These are phyloP conservation scores for Nezara viridula DNA, from an alignment of 2,888 invertebrate genomes.

Conservation along the genomic window DNA sequence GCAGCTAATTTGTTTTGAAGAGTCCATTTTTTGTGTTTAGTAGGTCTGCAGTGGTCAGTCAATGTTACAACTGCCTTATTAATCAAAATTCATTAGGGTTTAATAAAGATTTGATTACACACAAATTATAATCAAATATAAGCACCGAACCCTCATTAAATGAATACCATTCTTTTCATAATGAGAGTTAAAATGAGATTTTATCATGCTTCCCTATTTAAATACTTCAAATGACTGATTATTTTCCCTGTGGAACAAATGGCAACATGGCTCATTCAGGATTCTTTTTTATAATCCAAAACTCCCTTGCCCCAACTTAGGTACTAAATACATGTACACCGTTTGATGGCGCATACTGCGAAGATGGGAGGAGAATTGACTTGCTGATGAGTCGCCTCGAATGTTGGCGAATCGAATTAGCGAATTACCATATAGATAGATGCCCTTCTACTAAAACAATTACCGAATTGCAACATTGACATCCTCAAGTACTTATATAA, in stretches of 20 bases:
- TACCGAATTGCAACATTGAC: background rate
- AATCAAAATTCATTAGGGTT: too few species aligned
- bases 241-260: too few species aligned
- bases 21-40: background rate
- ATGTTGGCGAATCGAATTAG: slow-evolving; percentile 25
- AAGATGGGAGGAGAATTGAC: slow-evolving; percentile 11
- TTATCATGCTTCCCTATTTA: too few species aligned
- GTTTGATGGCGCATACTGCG: background rate
- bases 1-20: background rate
- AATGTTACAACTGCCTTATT: background rate
- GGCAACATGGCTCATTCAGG: too few species aligned
- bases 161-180: too few species aligned
- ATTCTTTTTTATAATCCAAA: too few species aligned
- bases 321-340: background rate
- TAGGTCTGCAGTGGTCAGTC: background rate
- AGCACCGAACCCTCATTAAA: too few species aligned
- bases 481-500: slow-evolving; percentile 9
- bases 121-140: too few species aligned
- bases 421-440: slow-evolving; percentile 24
- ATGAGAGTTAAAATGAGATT: too few species aligned
- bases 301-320: too few species aligned
- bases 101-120: too few species aligned
- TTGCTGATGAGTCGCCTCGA: slow-evolving; percentile 28
- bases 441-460: slow-evolving; percentile 9
- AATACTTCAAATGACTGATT: too few species aligned